These are phyloP conservation scores for Xylota sylvarum DNA, from an alignment of 2,888 invertebrate genomes.

Conservation along the genomic window DNA sequence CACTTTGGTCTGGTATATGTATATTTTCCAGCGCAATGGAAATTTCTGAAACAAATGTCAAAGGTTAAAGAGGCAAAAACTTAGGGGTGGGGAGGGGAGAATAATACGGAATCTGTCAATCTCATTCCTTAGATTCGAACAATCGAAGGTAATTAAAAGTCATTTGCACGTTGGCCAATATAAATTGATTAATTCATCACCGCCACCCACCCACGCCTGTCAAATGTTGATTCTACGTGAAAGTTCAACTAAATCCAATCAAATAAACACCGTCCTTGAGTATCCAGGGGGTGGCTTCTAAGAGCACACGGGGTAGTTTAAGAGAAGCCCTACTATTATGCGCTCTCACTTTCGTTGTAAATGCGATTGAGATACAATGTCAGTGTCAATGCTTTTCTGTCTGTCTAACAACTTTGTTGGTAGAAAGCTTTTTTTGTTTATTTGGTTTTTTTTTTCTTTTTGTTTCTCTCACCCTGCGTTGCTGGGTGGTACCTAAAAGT, in stretches of 20 bases:
- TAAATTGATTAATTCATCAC: conserved; percentile 20
- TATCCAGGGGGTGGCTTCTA: conserved; percentile 2
- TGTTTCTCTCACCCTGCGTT: conserved; percentile 21
- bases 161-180: conserved; percentile 39
- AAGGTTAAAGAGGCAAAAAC: conserved; percentile 28
- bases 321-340: background rate
- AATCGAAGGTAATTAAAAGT: conserved; percentile 47
- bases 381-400: conserved; percentile 10
- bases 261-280: conserved; percentile 1
- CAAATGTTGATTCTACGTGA: conserved; percentile 18
- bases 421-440: conserved; percentile 25
- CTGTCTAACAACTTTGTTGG: conserved; percentile 30
- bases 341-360: background rate
- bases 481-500: conserved; percentile 66
- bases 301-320: conserved; percentile 26
- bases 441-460: background rate
- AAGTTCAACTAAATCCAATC: conserved; percentile 6
- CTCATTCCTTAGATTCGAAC: conserved; percentile 7
- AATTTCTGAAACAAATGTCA: conserved; percentile 10
- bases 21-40: conserved; percentile 19
- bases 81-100: too few relatives aligned
- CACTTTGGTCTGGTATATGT: background rate
- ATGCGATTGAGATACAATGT: conserved; percentile 14
- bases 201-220: background rate
- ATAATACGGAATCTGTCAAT: background rate